These are phyloP conservation scores for Catostomus latipinnis DNA, from an alignment of 2,797 vertebrate genomes.

Conservation along the genomic window DNA sequence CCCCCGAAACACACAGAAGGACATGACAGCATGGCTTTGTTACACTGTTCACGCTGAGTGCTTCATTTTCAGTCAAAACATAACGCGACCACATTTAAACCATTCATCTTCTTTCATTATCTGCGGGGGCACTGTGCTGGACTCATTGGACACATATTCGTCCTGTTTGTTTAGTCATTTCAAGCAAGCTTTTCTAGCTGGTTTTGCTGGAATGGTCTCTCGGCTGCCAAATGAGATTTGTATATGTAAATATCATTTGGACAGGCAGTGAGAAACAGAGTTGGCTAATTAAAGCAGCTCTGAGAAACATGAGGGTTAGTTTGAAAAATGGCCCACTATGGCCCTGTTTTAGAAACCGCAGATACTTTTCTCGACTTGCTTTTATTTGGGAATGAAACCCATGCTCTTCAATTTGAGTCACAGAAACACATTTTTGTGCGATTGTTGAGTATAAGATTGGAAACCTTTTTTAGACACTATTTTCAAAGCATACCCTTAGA, in stretches of 20 bases:
- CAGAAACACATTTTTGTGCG: not conserved
- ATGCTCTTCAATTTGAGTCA: too few species aligned
- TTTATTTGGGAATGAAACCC: too few species aligned
- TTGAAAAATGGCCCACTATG: slow-evolving; percentile 80
- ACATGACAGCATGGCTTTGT: slow-evolving; percentile 9
- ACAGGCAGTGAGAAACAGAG: slow-evolving; percentile 84
- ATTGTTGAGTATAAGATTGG: not conserved
- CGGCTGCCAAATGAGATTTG: slow-evolving; percentile 78
- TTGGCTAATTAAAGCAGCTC: slow-evolving; percentile 85
- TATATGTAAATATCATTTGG: slow-evolving; percentile 86
- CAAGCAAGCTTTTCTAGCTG: slow-evolving; percentile 69
- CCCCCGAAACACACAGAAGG: slow-evolving; percentile 53
- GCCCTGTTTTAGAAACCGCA: slow-evolving; percentile 79
- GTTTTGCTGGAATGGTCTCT: slow-evolving; percentile 77
- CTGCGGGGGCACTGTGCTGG: not conserved
- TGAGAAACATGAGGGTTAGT: slow-evolving; percentile 82
- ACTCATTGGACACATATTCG: slow-evolving; percentile 11
- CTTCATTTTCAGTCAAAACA: slow-evolving; percentile 5
- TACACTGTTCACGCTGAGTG: not conserved
- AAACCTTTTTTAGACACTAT: slow-evolving; percentile 14
- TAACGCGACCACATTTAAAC: slow-evolving; percentile 22
- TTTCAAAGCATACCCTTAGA: slow-evolving; percentile 27
- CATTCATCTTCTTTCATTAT: slow-evolving; percentile 1
- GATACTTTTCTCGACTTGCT: slow-evolving; percentile 71
- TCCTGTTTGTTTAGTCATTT: slow-evolving; percentile 48